Evolutionary conservation across 2,113 vertebrate species (phyloP).

Genomic region (Lasiurus borealis): DNA sequence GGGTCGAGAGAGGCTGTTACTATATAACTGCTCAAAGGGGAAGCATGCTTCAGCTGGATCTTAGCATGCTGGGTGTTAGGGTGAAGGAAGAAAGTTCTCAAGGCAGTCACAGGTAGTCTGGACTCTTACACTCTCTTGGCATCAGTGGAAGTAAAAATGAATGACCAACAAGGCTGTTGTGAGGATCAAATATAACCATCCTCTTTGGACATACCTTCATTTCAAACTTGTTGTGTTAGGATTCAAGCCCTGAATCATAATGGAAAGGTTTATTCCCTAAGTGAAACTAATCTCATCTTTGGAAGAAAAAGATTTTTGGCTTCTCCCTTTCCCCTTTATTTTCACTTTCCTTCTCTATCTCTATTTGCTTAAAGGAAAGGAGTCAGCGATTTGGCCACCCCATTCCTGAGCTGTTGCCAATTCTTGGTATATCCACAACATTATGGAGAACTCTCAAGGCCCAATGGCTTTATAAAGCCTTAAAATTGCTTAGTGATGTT

Average conservation of each 20-base stretch:
- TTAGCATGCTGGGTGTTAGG: fast-evolving
- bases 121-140: not conserved
- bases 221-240: not conserved
- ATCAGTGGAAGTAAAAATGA: not conserved
- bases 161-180: not conserved
- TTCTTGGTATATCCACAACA: not conserved
- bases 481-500: constrained; percentile 64
- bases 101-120: not conserved
- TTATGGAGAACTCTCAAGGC: not conserved
- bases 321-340: constrained; percentile 14
- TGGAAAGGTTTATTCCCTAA: not conserved
- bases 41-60: not conserved
- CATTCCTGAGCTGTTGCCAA: constrained; percentile 33
- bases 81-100: not conserved
- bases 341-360: not conserved
- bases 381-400: not conserved
- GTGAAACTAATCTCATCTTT: not conserved
- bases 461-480: constrained; percentile 34
- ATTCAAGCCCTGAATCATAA: not conserved
- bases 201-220: not conserved
- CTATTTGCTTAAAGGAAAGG: constrained; percentile 41
- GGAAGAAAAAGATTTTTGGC: not conserved
- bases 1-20: constrained; percentile 10
- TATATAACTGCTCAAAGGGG: not conserved
- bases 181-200: not conserved